Evolutionary conservation across 1,140 invertebrate species (phyloP), one percentile per base, ranked within the genome.

Genomic region (Eumeta japonica): DNA sequence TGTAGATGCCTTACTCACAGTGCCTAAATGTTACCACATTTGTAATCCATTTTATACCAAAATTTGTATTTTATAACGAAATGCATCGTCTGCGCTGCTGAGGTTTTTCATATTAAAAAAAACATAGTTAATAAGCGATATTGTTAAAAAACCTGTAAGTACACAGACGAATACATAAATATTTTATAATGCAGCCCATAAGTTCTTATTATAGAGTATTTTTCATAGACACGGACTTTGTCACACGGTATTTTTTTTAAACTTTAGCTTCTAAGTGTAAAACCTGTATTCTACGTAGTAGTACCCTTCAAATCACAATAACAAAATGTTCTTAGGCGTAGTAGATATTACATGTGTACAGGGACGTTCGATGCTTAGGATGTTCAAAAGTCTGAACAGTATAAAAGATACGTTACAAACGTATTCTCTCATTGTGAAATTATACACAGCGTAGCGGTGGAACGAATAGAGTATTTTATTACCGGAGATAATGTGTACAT

Each of bases 1-100:
- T 77, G 75, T 77, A 77, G 75, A 59, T 77, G 75, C 75, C 75
- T 77, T 77, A 75, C 61, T 74, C 64, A 71, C 75, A 68, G 75
- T 77, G 75, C 75, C 75, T 77, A 75, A 70, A 58, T 72, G 57
- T 74, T n/a, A 75, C 64, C 48, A 51, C 48, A 48, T 51, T 51
- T 55, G 43, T 46, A 54, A 34, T 14, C 48, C 68, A 67, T 72
- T 58, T 68, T 71, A 55, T 76, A 74, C 65, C 65, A 74, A 62
- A 62, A 59, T 70, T 65, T 24, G 20, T 24, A 24, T 24, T n/a
- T 7, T n/a, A n/a, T n/a, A n/a, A n/a, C n/a, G n/a, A n/a, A n/a
- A n/a, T n/a, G n/a, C n/a, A n/a, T n/a, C n/a, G n/a, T n/a, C n/a
- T n/a, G n/a, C n/a, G n/a, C n/a, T n/a, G n/a, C n/a, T n/a, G n/a